phyloP scores from a whole-genome alignment of 2,888 invertebrate species.

The Callimorpha dominula region DNA sequence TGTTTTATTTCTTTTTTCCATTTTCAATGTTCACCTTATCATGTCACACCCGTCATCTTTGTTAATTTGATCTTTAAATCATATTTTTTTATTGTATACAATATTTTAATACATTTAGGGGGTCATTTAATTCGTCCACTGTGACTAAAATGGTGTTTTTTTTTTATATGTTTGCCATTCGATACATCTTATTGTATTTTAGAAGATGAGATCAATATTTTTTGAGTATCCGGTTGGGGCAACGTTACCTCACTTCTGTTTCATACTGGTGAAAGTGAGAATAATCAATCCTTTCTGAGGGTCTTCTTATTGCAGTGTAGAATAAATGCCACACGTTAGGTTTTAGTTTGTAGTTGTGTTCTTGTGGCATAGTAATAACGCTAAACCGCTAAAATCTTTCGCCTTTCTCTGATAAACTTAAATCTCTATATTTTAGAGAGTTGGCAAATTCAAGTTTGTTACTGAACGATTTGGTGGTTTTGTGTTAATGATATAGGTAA shows the following conservation, averaged over 20 bases:
- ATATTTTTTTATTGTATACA: not conserved
- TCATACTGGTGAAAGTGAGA: not conserved
- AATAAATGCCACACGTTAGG: no score
- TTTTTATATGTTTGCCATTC: not conserved
- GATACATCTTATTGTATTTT: not conserved
- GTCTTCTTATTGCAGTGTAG: not conserved
- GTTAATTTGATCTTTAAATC: not conserved
- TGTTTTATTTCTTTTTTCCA: not conserved
- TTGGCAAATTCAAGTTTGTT: no score
- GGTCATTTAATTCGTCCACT: no score
- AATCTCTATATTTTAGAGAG: no score
- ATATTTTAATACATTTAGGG: not conserved
- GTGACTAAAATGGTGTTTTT: not conserved
- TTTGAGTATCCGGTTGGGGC: not conserved
- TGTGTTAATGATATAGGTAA: no score
- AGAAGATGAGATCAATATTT: not conserved
- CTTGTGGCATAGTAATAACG: not conserved
- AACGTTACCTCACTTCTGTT: not conserved
- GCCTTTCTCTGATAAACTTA: no score
- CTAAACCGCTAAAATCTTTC: no score
- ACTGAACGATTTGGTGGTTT: no score
- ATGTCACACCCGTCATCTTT: no score
- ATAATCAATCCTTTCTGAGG: not conserved
- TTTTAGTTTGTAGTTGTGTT: not conserved
- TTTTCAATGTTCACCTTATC: no score